phyloP scores from a whole-genome alignment of 2,797 vertebrate genomes.

The Podarcis lilfordi region DNA sequence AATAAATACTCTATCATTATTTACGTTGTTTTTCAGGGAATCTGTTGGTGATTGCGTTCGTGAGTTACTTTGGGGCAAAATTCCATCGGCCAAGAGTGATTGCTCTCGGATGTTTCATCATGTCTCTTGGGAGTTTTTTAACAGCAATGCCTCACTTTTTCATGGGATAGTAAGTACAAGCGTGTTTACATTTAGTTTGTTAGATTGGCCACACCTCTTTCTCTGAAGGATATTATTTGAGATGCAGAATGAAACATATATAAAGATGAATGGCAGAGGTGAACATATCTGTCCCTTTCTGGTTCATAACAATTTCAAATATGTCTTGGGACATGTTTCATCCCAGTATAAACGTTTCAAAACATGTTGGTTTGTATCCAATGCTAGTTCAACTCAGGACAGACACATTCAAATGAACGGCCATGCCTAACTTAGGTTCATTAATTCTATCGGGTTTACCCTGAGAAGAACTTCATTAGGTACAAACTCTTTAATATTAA shows the following conservation, averaged over 20 bases:
- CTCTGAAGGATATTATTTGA: not conserved
- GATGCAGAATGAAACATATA: not conserved
- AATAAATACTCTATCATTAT: not conserved
- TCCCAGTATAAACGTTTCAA: no score
- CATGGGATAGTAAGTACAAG: constrained; percentile 87
- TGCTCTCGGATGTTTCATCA: constrained; percentile 85
- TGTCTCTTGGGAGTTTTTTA: constrained; percentile 88
- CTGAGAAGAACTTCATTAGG: no score
- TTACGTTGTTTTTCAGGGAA: constrained; percentile 83
- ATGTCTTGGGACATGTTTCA: no score
- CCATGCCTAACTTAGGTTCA: no score
- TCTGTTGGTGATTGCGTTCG: constrained; percentile 90
- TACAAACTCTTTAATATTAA: no score
- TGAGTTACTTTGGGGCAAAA: constrained; percentile 94
- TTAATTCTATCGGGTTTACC: no score
- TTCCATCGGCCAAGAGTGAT: constrained; percentile 91
- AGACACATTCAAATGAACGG: no score
- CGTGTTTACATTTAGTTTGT: constrained; percentile 39
- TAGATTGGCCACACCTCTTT: not conserved
- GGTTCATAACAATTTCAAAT: no score
- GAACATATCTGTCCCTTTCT: no score
- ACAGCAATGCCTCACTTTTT: constrained; percentile 93
- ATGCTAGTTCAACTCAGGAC: no score
- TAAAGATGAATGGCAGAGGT: not conserved
- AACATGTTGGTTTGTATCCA: no score